Evolutionary conservation across 2,888 invertebrate species (phyloP).

Genomic region (Ophion costatus): DNA sequence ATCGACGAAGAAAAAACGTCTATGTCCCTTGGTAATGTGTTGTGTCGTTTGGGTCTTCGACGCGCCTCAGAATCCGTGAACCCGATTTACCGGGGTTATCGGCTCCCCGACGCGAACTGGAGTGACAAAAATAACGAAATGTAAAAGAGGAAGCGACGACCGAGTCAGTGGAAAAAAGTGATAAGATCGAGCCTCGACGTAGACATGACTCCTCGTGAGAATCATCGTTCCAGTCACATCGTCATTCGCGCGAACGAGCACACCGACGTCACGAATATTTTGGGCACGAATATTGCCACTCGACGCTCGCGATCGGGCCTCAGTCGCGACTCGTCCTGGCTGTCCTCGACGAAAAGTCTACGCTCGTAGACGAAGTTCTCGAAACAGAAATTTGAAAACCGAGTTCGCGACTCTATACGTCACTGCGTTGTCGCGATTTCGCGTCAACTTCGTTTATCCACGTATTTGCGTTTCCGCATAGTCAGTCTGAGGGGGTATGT

Average conservation of each 20-base stretch:
- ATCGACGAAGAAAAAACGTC: not conserved
- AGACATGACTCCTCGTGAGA: slow-evolving; percentile 49
- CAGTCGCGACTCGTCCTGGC: slow-evolving; percentile 24
- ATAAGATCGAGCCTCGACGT: slow-evolving; percentile 3
- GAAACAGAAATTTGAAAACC: not conserved
- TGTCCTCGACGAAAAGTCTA: slow-evolving; percentile 1
- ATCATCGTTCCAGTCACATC: slow-evolving; percentile 15
- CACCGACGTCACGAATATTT: not conserved
- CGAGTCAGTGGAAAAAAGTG: not conserved
- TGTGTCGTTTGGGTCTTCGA: not conserved
- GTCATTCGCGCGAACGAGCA: slow-evolving; percentile 23
- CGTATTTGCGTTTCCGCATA: no score
- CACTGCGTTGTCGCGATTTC: not conserved
- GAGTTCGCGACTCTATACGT: not conserved
- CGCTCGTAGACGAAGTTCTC: not conserved
- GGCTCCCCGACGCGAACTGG: not conserved
- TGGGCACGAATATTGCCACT: not conserved
- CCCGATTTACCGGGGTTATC: slow-evolving; percentile 4
- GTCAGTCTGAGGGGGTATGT: no score
- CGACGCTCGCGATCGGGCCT: slow-evolving; percentile 4
- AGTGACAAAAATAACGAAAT: not conserved
- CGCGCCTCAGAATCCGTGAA: not conserved
- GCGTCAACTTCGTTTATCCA: no score
- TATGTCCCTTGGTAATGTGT: not conserved
- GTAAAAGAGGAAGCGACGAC: not conserved